Base-by-base conservation (phyloP, 2,797 vertebrate genomes). In the Enteromius mattozi region DNA sequence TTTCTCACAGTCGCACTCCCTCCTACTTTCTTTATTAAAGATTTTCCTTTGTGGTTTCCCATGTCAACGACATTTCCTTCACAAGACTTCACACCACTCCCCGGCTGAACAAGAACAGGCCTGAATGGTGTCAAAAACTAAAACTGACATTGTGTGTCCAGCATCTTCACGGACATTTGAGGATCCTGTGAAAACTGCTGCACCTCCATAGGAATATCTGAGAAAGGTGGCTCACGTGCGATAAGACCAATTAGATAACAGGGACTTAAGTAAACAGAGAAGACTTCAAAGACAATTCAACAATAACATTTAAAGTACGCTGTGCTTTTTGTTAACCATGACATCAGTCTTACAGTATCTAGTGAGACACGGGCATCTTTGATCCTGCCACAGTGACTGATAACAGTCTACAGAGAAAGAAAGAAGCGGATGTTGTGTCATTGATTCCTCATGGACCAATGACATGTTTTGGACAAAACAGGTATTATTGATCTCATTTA, bases 101-200 rank as follows among this genome's bases (percentile, higher is more conserved):
- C 77, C 35, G 84, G 76, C 16, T 37, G 2, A 83, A 88, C 87
- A 92, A 88, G 88, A 91, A 90, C 88, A 90, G 87, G 61, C 87
- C 88, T 92, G 87, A 88, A 87, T 24, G 88, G 33, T 86, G 86
- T 40, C 81, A 86, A 88, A 83, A 81, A 81, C 85, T 86, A 87
- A 81, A 78, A 88, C 87, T 88, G 85, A 84, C 86, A 87, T 83
- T 90, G 91, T 90, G 92, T 88, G 71, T 59, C 89, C 47, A 82
- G 78, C 54, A 77, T 80, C 24, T 61, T 81, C 66, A 27, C 1
- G 40, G 91, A 91, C 88, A 93, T 91, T 91, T 87, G 88, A 94
- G 90, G 75, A 91, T 69, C 90, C 87, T 93, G 93, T 91, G 92
- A 94, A 92, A 42, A 68, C 1, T 12, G 33, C 81, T 59, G 35